phyloP scores from a whole-genome alignment of 2,888 invertebrate genomes.

The Actias luna region DNA sequence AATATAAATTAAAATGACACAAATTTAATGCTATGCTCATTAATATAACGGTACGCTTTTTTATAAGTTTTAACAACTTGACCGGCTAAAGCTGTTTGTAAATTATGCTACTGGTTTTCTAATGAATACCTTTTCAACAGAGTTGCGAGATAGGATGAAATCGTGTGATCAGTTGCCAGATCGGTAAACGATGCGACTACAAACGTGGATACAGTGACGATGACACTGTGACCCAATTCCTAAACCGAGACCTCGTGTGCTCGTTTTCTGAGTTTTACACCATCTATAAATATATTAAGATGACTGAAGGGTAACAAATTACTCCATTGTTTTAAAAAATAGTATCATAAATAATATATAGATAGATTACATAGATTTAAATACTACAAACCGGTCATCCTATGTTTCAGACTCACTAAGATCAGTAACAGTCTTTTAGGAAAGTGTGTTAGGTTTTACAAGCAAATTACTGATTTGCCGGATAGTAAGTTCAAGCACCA shows the following conservation, averaged over 20 bases:
- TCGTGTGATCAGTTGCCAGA: constrained; percentile 44
- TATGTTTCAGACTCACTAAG: no score
- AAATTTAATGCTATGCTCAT: neutral
- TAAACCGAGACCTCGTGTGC: constrained; percentile 16
- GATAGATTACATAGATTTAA: no score
- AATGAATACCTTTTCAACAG: constrained; percentile 29
- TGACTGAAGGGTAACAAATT: neutral
- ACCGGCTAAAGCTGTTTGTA: constrained; percentile 33
- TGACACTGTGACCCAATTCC: constrained; percentile 60
- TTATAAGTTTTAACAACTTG: constrained; percentile 25
- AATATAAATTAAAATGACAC: neutral
- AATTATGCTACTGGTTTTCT: constrained; percentile 31
- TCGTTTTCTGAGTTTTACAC: constrained; percentile 8
- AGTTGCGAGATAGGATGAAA: constrained; percentile 24
- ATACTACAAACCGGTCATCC: no score
- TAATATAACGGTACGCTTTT: constrained; percentile 9
- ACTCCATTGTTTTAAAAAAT: neutral
- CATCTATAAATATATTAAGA: constrained; percentile 6
- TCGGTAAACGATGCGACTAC: constrained; percentile 35
- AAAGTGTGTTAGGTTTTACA: no score
- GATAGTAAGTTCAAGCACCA: no score
- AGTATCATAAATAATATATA: neutral
- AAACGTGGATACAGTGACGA: constrained; percentile 40
- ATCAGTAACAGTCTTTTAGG: no score
- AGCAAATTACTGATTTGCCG: no score